A percentile compares a stretch with the other conserved stretches of the same genome.
Evolutionary conservation across 2,113 vertebrate species (phyloP).

Genomic region (Heterochromis multidens): DNA sequence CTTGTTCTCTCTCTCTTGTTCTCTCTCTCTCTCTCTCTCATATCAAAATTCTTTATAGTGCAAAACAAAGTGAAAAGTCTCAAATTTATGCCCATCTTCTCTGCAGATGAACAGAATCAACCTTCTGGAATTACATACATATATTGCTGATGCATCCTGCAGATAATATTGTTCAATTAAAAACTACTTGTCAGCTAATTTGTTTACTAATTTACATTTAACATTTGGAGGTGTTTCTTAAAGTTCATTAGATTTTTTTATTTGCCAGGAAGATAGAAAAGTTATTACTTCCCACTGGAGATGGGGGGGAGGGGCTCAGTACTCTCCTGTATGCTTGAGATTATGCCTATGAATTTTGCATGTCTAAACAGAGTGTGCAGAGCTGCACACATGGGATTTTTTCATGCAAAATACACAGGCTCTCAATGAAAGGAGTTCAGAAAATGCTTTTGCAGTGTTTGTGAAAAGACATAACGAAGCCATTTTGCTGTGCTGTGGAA

Average conservation of each 20-base stretch:
- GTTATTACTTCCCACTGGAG: not conserved
- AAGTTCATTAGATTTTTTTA: not conserved
- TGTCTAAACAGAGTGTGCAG: not conserved
- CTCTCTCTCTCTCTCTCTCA: too few species aligned
- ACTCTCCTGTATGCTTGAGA: not conserved
- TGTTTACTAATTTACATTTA: too few species aligned
- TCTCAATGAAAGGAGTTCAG: not conserved
- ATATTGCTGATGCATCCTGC: too few species aligned
- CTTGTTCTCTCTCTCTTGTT: too few species aligned
- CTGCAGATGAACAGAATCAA: too few species aligned
- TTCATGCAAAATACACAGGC: not conserved
- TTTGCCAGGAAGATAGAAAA: not conserved
- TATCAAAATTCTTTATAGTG: too few species aligned
- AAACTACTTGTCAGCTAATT: too few species aligned
- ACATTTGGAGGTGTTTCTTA: too few species aligned
- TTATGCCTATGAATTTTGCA: not conserved
- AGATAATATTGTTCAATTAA: too few species aligned
- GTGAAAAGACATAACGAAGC: not conserved
- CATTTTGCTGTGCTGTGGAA: not conserved
- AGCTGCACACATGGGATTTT: not conserved
- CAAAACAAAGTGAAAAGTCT: too few species aligned
- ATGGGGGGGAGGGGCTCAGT: not conserved
- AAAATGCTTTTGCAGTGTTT: not conserved
- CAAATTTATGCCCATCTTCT: too few species aligned
- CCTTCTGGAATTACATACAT: too few species aligned